Conservation (phyloP, 1,140 invertebrate genomes). For the Aphidius gifuensis region DNA sequence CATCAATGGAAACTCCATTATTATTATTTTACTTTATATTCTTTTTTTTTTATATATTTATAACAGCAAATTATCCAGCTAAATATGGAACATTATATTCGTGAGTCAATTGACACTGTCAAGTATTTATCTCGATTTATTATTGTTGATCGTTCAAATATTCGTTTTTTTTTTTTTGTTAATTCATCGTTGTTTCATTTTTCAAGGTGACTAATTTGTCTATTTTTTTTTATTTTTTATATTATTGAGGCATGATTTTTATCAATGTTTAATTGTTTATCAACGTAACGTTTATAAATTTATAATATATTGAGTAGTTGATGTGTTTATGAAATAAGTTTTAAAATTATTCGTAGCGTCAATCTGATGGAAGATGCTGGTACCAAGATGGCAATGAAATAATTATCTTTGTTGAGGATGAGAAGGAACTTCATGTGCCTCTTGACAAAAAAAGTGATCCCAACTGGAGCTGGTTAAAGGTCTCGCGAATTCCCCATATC, state of each 20-base stretch:
- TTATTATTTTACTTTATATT: slow-evolving; percentile 9
- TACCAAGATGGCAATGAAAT: slow-evolving; percentile 50
- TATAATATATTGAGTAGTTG: background rate
- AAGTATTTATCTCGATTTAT: background rate
- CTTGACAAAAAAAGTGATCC: slow-evolving; percentile 59
- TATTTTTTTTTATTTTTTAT: too few relatives aligned
- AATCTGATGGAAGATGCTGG: slow-evolving; percentile 43
- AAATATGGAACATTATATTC: background rate
- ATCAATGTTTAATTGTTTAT: too few relatives aligned
- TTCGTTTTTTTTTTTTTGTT: background rate
- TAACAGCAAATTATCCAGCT: background rate
- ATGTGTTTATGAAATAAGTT: slow-evolving; percentile 4
- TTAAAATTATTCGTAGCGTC: slow-evolving; percentile 33
- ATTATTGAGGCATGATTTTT: too few relatives aligned
- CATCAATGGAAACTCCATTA: background rate
- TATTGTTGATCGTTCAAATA: background rate
- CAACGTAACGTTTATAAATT: background rate
- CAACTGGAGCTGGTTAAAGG: slow-evolving; percentile 68
- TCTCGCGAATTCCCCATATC: slow-evolving; percentile 36
- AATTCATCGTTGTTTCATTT: too few relatives aligned
- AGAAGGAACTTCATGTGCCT: slow-evolving; percentile 60
- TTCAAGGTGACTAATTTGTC: too few relatives aligned
- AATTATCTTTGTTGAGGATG: slow-evolving; percentile 59
- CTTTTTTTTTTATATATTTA: slow-evolving; percentile 12
- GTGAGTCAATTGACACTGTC: background rate